A percentile compares a stretch with the other conserved stretches of the same genome.
phyloP scores from a whole-genome alignment of 2,888 invertebrate species.

The Bombylius discolor region DNA sequence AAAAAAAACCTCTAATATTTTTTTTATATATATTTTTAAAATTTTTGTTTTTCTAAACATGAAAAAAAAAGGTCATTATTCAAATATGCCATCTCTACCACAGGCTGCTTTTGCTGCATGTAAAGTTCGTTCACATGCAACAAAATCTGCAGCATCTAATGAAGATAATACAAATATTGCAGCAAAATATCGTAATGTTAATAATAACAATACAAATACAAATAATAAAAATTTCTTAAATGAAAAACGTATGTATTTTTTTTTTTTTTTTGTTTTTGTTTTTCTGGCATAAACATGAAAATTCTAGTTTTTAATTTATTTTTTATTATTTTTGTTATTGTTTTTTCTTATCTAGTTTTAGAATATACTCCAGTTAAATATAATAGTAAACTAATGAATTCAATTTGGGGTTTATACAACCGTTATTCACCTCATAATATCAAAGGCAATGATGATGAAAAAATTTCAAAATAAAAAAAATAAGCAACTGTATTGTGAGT shows the following conservation, averaged over 20 bases:
- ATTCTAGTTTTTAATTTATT: neutral
- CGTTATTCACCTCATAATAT: conserved; percentile 79
- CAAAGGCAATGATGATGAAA: conserved; percentile 55
- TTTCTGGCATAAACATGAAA: neutral
- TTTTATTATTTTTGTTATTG: conserved; percentile 2
- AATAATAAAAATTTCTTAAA: neutral
- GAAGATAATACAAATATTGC: neutral
- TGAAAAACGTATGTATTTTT: neutral
- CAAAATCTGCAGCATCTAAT: conserved; percentile 23
- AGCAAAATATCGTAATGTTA: neutral
- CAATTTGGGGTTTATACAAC: conserved; percentile 85
- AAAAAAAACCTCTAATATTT: too few relatives aligned
- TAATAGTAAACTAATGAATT: conserved; percentile 78
- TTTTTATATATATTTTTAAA: too few relatives aligned
- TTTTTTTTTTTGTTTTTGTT: neutral
- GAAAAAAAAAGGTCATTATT: too few relatives aligned
- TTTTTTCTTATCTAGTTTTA: conserved; percentile 38
- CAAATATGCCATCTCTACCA: conserved; percentile 57
- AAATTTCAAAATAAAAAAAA: conserved; percentile 8
- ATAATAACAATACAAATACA: neutral
- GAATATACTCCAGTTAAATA: conserved; percentile 62
- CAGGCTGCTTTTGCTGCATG: conserved; percentile 61
- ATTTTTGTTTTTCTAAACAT: too few relatives aligned
- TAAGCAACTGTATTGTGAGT: conserved; percentile 26
- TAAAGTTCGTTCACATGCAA: conserved; percentile 44